Percentiles rank a stretch among this genome's conserved stretches.
These are phyloP conservation scores for Steinernema scapterisci DNA, from an alignment of 2,888 invertebrate genomes.

Conservation along the genomic window DNA sequence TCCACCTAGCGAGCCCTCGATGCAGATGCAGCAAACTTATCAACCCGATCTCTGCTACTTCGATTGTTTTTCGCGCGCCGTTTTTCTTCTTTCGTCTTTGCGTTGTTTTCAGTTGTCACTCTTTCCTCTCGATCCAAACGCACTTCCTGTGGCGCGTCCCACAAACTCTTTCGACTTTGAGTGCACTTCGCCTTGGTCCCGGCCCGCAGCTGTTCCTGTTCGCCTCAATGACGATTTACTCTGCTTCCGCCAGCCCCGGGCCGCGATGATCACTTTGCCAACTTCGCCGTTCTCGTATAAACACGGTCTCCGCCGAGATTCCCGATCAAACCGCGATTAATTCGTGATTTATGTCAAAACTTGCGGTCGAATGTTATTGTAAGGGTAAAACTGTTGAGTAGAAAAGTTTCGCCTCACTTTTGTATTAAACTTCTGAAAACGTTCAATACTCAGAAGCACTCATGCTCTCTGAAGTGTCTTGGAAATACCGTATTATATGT, in stretches of 20 bases:
- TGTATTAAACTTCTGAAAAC: no score
- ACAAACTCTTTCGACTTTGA: background rate
- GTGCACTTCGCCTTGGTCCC: slow-evolving; percentile 2
- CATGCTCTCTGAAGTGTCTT: no score
- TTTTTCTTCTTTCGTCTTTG: background rate
- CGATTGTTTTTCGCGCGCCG: slow-evolving; percentile 24
- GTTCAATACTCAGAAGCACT: no score
- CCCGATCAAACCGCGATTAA: background rate
- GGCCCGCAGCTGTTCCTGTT: slow-evolving; percentile 28
- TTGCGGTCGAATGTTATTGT: no score
- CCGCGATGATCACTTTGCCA: slow-evolving; percentile 13
- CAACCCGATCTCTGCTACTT: no score
- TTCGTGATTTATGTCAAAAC: slow-evolving; percentile 13
- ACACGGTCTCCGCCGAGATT: background rate
- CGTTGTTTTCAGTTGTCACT: slow-evolving; percentile 17
- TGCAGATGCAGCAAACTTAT: no score
- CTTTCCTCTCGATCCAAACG: slow-evolving; percentile 1
- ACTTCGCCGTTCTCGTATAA: slow-evolving; percentile 26
- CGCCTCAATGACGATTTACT: background rate
- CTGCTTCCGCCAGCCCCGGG: background rate
- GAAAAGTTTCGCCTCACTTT: no score
- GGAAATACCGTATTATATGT: no score
- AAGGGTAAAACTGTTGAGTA: no score
- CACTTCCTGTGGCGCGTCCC: background rate
- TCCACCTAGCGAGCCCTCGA: no score